phyloP scores from a whole-genome alignment of 2,888 invertebrate genomes.

The Polymixis flavicincta region DNA sequence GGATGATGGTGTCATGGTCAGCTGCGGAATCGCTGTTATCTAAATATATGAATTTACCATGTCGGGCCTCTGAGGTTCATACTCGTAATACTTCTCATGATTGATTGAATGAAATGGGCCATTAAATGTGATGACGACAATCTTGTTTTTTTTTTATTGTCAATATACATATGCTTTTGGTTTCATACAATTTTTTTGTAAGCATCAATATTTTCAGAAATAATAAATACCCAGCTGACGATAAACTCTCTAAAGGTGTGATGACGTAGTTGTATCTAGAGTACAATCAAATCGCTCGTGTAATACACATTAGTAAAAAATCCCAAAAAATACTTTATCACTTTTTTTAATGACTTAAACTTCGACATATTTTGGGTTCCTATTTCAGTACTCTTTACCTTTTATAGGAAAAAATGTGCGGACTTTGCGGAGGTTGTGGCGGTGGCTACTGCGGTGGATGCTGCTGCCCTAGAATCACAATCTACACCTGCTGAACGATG shows the following conservation, averaged over 20 bases:
- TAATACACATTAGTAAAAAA: too few relatives aligned
- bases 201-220: background rate
- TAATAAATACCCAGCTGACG: background rate
- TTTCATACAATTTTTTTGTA: background rate
- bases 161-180: background rate
- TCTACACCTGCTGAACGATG: constrained; percentile 87
- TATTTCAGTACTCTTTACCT: constrained; percentile 56
- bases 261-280: background rate
- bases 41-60: background rate
- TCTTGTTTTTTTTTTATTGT: background rate
- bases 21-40: constrained; percentile 13
- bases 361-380: too few relatives aligned
- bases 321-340: too few relatives aligned
- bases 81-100: background rate
- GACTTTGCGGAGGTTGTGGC: constrained; percentile 75
- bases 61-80: background rate
- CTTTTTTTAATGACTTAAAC: too few relatives aligned
- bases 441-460: constrained; percentile 69
- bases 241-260: background rate
- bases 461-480: constrained; percentile 83
- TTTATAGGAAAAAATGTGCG: constrained; percentile 69
- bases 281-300: too few relatives aligned
- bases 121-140: background rate
- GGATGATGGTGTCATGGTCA: constrained; percentile 13
- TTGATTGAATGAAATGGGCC: background rate